Base-by-base conservation (phyloP, 1,140 invertebrate genomes). In the Zaprionus camerounensis region DNA sequence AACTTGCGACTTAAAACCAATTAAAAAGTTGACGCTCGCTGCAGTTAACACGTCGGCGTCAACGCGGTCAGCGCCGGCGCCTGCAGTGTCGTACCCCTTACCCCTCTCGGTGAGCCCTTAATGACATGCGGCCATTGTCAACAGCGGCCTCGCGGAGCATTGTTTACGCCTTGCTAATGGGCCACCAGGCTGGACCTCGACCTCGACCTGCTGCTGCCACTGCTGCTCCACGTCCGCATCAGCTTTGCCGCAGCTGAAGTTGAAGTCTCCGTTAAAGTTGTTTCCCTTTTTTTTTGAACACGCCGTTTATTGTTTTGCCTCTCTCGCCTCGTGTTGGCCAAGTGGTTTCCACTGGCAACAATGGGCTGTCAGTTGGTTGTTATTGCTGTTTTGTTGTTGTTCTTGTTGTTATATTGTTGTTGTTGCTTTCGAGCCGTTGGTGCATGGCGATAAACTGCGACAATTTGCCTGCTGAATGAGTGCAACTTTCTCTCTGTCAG, bases 361-460 rank as follows among this genome's bases (percentile, higher is more conserved):
- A 67, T 68, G 74, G 56, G 5, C 64, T 53, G 63, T 72, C 57
- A 58, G 31, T 24, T 58, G 34, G 53, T 64, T 66, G 53, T 65
- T 80, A 49, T 38, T 55, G 31, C 67, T 64, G 22, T 28, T 46
- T 1, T 69, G 55, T 69, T 55, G 63, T 49, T 55, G 63, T 49
- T 64, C 26, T 34, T 70, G 36, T 72, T 49, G 26, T 28, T 28
- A 28, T 31, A 9, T 31, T 11, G 31, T 36, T 70, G 51, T 72
- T 51, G 44, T 58, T 71, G 55, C 49, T 71, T 38, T 58, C 31
- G 62, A 38, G 46, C 62, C 51, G 84, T 81, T 78, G 76, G 76
- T 88, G 79, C 86, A 64, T 78, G 71, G 67, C 83, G 85, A 90
- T 90, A 90, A 90, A 85, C 85, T 90, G 85, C 85, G 85, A 90